Evolutionary conservation across 2,113 vertebrate genomes (phyloP).

Genomic region (Etia nguti): DNA sequence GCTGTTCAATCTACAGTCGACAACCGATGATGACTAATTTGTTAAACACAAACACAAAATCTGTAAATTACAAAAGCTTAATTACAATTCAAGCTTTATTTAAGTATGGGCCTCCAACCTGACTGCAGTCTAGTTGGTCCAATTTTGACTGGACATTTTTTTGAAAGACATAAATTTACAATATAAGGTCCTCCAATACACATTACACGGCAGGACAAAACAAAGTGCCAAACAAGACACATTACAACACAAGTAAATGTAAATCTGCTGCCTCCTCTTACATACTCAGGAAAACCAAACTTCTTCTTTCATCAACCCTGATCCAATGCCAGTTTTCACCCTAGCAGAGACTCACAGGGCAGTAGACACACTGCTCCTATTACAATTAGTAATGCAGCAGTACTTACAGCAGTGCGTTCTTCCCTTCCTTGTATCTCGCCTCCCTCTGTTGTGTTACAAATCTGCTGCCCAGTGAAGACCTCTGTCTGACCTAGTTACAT

Average conservation of each 20-base stretch:
- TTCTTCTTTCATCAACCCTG: background rate
- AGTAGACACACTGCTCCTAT: background rate
- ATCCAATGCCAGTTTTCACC: background rate
- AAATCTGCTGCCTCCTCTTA: background rate
- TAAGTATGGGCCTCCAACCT: background rate
- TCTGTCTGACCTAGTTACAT: slow-evolving; percentile 27
- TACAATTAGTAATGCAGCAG: background rate
- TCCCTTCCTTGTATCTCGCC: background rate
- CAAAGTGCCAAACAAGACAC: background rate
- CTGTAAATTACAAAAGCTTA: background rate
- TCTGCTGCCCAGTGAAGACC: background rate
- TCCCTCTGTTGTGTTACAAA: background rate
- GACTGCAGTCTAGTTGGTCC: background rate
- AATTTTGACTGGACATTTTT: background rate
- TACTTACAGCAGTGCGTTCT: background rate
- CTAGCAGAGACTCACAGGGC: background rate
- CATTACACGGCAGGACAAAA: background rate
- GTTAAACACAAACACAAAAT: background rate
- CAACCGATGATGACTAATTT: background rate
- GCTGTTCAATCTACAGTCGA: background rate
- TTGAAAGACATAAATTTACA: background rate
- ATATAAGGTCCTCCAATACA: background rate
- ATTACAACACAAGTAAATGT: background rate
- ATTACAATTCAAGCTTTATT: background rate
- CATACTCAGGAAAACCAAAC: background rate